Conservation (phyloP, 2,113 vertebrate species). For the Macheiramphus alcinus region DNA sequence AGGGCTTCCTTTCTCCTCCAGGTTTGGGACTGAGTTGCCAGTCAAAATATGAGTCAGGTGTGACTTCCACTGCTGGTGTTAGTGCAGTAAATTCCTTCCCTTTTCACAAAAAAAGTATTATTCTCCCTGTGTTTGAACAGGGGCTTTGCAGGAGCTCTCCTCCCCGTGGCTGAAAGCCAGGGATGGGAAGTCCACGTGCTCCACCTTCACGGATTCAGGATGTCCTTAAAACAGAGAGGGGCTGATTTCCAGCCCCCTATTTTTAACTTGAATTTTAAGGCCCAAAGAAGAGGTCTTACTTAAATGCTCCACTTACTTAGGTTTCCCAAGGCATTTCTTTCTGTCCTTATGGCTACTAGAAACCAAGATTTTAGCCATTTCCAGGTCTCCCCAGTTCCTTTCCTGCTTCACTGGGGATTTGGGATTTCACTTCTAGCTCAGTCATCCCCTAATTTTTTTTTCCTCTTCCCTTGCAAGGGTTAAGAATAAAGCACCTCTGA, state of each 20-base stretch:
- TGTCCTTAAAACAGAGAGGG: background rate
- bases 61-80: background rate
- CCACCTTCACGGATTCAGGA: background rate
- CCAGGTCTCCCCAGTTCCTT: background rate
- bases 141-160: background rate
- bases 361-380: background rate
- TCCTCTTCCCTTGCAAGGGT: background rate
- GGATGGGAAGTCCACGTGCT: background rate
- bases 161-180: background rate
- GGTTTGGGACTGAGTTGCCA: background rate
- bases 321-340: background rate
- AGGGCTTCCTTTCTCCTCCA: background rate
- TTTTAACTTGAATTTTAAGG: background rate
- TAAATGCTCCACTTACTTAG: background rate
- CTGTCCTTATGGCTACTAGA: background rate
- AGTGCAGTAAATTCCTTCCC: background rate
- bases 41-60: background rate
- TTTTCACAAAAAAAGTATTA: rapidly evolving
- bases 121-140: background rate
- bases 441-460: background rate
- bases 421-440: background rate
- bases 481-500: background rate
- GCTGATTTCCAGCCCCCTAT: background rate
- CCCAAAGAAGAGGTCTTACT: background rate
- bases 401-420: background rate